Percentiles rank a stretch among this genome's conserved stretches.
Evolutionary conservation across 2,113 vertebrate genomes (phyloP).

Genomic region (Hemicordylus capensis): DNA sequence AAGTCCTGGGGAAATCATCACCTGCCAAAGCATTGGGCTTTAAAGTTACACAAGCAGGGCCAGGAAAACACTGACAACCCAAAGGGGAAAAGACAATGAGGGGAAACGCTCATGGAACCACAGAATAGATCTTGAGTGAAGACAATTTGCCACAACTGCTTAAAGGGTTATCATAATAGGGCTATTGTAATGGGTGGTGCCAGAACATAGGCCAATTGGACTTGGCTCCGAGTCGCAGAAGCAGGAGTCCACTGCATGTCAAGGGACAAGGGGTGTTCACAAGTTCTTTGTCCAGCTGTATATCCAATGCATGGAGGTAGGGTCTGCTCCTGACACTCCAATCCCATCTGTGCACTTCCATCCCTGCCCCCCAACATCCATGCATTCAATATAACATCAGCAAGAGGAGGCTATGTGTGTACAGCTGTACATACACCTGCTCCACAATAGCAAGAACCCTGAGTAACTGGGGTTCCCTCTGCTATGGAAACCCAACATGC

Average conservation of each 20-base stretch:
- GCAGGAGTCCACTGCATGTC: not conserved
- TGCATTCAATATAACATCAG: too few species aligned
- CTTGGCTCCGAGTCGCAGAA: not conserved
- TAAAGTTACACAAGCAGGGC: not conserved
- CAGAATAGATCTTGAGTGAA: not conserved
- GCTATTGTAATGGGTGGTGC: not conserved
- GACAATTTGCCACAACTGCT: not conserved
- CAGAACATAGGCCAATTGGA: not conserved
- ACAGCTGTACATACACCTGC: too few species aligned
- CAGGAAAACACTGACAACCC: not conserved
- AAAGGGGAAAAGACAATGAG: not conserved
- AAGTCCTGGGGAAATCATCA: not conserved
- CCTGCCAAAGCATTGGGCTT: not conserved
- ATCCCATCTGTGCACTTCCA: too few species aligned
- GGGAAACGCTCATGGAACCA: not conserved
- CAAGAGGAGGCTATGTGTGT: too few species aligned
- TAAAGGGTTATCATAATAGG: not conserved
- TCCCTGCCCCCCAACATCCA: too few species aligned
- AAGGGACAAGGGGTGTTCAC: too few species aligned
- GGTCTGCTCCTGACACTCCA: too few species aligned
- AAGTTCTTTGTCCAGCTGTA: too few species aligned
- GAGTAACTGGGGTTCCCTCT: too few species aligned
- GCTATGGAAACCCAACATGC: too few species aligned
- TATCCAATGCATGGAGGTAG: not conserved
- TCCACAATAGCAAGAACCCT: too few species aligned